Conservation (phyloP, 2,888 invertebrate genomes). For the Gisinianus flammeolus region DNA sequence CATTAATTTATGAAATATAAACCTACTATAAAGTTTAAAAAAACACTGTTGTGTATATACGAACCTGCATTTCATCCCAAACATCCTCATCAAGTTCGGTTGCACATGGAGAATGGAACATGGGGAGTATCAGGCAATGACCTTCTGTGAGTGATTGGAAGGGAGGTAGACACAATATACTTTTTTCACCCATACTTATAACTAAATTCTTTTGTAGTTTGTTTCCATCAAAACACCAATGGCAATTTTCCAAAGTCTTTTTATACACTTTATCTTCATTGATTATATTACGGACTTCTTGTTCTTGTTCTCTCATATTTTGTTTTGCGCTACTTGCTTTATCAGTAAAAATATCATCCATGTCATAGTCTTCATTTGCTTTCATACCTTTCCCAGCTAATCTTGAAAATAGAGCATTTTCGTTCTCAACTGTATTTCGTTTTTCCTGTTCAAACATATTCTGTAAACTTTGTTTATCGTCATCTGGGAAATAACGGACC, state of each 20-base stretch:
- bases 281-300: conserved; percentile 72
- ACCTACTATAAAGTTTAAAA: neutral
- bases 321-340: conserved; percentile 65
- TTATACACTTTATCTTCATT: conserved; percentile 74
- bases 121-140: conserved; percentile 84
- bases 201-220: conserved; percentile 84
- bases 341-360: conserved; percentile 85
- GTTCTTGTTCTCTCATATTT: conserved; percentile 68
- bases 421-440: conserved; percentile 77
- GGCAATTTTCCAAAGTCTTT: conserved; percentile 78
- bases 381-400: conserved; percentile 68
- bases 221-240: conserved; percentile 80
- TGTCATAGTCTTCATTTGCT: conserved; percentile 66
- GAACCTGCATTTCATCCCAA: conserved; percentile 81
- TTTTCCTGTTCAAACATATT: conserved; percentile 79
- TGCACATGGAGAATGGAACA: conserved; percentile 78
- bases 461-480: conserved; percentile 83
- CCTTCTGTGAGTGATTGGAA: conserved; percentile 80
- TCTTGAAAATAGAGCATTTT: conserved; percentile 79
- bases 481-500: conserved; percentile 84
- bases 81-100: conserved; percentile 92
- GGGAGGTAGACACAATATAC: conserved; percentile 81
- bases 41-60: neutral
- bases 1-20: neutral
- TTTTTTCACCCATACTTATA: conserved; percentile 77